Base-by-base conservation (phyloP, 2,797 vertebrate species). In the Petrocephalus schoutedeni region DNA sequence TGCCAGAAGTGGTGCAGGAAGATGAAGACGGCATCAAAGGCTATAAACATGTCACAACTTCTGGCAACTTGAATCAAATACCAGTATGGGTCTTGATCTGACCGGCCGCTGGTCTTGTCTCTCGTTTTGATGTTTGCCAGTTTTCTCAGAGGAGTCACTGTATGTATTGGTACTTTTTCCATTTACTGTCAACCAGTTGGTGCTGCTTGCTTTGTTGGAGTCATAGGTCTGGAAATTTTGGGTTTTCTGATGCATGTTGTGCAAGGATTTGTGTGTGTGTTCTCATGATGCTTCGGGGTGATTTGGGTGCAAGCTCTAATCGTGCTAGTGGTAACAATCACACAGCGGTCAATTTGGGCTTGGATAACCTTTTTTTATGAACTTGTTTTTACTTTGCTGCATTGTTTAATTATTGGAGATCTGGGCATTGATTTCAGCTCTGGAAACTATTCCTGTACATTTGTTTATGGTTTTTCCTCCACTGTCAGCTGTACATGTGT, bases 1-100 rank as follows among this genome's bases (percentile, higher is more conserved):
- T 85, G 83, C 53, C 53, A 85, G 51, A 85, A 85, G 51, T 85
- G 83, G 53, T 85, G 83, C 53, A 54, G 45, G 80, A 84, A 32
- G 51, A 57, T 85, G 83, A 85, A 57, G 19, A 85, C 10, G 23
- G 23, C 83, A 53, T 85, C 51, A 85, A 85, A 85, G 49, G 21
- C 83, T 57, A 1, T 85, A 32, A 85, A 57, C 53, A 21, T 85
- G 51, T 85, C 49, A 54, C 51, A 28, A 85, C 54, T 85, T 16
- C 28, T 85, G 83, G 51, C 83, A 85, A 7, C 83, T 54, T 36
- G 54, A 56, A 53, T 57, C 28, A 56, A 85, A 85, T 85, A 56
- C 51, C 83, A 85, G 12, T 28, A 85, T 56, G 83, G 28, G 83
- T 85, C 54, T 56, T 57, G 51, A 57, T 28, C 21, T 54, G 83